A percentile compares a stretch with the other conserved stretches of the same genome.
Conservation (phyloP, 2,888 invertebrate genomes). For the Drosophila bunnanda region DNA sequence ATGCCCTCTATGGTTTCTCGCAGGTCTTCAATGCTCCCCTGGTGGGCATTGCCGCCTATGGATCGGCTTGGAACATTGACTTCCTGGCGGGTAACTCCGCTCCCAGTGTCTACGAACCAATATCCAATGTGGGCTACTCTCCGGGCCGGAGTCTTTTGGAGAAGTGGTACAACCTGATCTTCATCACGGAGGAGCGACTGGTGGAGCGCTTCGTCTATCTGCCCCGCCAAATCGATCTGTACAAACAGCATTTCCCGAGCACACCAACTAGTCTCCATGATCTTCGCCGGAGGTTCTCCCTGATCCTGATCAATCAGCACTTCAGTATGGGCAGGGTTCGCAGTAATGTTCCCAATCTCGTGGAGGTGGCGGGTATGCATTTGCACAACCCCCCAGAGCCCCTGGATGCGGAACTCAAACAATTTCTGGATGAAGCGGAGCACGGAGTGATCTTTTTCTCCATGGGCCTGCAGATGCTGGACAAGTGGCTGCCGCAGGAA, state of each 20-base stretch:
- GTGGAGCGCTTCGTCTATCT: conserved; percentile 29
- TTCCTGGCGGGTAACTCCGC: conserved; percentile 54
- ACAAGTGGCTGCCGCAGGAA: conserved; percentile 57
- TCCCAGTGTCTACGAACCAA: conserved; percentile 44
- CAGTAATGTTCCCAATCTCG: conserved; percentile 79
- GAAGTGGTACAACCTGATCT: conserved; percentile 33
- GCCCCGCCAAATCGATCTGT: conserved; percentile 35
- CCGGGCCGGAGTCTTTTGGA: conserved; percentile 20
- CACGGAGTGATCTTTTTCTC: conserved; percentile 85
- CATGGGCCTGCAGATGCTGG: conserved; percentile 82
- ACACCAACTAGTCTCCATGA: conserved; percentile 39
- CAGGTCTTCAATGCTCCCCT: conserved; percentile 65
- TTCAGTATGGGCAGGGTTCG: conserved; percentile 70
- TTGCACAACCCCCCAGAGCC: conserved; percentile 53
- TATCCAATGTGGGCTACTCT: conserved; percentile 20
- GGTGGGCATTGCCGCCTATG: conserved; percentile 59
- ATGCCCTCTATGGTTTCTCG: conserved; percentile 78
- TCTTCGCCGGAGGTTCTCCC: conserved; percentile 60
- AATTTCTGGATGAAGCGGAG: conserved; percentile 82
- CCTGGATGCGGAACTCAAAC: conserved; percentile 68
- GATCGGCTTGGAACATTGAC: conserved; percentile 55
- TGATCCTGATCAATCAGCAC: conserved; percentile 78
- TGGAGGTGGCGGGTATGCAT: conserved; percentile 82
- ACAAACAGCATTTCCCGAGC: conserved; percentile 52
- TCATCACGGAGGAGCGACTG: conserved; percentile 40